Evolutionary conservation across 2,113 vertebrate species (phyloP).

Genomic region (Tursiops truncatus): DNA sequence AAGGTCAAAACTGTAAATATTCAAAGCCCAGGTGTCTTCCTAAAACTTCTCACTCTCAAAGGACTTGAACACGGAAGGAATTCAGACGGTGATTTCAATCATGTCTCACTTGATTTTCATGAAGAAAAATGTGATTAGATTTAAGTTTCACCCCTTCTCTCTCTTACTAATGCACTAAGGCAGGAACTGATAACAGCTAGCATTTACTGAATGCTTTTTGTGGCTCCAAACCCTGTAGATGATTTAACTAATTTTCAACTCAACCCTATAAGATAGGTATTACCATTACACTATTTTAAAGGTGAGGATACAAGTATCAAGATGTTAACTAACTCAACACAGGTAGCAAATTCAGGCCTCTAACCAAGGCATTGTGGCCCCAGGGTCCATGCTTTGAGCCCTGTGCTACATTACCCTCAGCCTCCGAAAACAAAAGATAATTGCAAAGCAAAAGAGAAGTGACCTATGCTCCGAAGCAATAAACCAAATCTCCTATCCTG

Average conservation of each 20-base stretch:
- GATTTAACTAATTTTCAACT: background rate
- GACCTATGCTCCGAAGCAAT: background rate
- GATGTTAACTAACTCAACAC: background rate
- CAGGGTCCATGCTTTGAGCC: background rate
- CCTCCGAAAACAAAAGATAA: background rate
- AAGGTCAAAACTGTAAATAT: background rate
- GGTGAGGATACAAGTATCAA: background rate
- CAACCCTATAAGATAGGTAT: background rate
- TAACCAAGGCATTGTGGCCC: background rate
- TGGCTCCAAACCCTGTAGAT: background rate
- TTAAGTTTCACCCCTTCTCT: background rate
- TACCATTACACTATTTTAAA: background rate
- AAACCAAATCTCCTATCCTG: background rate
- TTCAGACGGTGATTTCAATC: background rate
- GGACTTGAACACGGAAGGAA: background rate
- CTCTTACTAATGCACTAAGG: background rate
- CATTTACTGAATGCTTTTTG: background rate
- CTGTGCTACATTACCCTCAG: background rate
- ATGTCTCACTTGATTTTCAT: background rate
- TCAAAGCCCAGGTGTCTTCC: background rate
- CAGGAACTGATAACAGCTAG: background rate
- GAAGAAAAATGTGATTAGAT: slow-evolving; percentile 20
- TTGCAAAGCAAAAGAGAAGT: background rate
- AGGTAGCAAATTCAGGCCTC: background rate
- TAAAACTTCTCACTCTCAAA: background rate